Conservation (phyloP, 2,797 vertebrate genomes). For the Notolepis coatsorum region DNA sequence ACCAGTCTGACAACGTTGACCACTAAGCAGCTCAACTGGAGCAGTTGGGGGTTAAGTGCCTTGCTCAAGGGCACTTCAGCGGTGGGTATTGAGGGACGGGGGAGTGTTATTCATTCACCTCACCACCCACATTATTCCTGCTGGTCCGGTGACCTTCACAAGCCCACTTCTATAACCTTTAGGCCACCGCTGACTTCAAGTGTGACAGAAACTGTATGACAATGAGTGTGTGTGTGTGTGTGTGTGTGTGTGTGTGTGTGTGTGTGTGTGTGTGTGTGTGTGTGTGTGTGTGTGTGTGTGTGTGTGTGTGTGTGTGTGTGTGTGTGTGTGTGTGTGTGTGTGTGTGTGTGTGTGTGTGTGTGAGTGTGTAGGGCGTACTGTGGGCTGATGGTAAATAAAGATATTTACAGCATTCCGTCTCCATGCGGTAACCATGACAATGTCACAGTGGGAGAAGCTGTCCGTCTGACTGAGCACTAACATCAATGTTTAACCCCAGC, state of each 20-base stretch:
- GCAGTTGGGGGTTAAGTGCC: too few relatives aligned
- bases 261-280: conserved; percentile 8
- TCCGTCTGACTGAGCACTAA: conserved; percentile 73
- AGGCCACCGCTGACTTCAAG: too few relatives aligned
- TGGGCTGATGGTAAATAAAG: conserved; percentile 78
- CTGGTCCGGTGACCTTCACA: too few relatives aligned
- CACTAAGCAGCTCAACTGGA: too few relatives aligned
- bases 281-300: conserved; percentile 1
- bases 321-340: conserved; percentile 32
- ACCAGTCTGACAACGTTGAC: too few relatives aligned
- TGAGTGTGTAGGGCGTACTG: neutral
- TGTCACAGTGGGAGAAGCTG: conserved; percentile 75
- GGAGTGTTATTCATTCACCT: too few relatives aligned
- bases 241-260: conserved; percentile 7
- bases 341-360: conserved; percentile 15
- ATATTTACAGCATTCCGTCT: conserved; percentile 80
- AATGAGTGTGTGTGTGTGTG: neutral
- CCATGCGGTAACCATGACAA: conserved; percentile 80
- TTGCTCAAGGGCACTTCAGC: too few relatives aligned
- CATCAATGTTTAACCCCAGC: conserved; percentile 65
- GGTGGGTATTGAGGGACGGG: too few relatives aligned
- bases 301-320: conserved; percentile 35
- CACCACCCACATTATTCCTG: too few relatives aligned
- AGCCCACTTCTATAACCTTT: too few relatives aligned
- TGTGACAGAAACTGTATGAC: too few relatives aligned